Evolutionary conservation across 2,113 vertebrate genomes (phyloP), one percentile per base, ranked within the genome.

Genomic region (Chaetodon auriga): DNA sequence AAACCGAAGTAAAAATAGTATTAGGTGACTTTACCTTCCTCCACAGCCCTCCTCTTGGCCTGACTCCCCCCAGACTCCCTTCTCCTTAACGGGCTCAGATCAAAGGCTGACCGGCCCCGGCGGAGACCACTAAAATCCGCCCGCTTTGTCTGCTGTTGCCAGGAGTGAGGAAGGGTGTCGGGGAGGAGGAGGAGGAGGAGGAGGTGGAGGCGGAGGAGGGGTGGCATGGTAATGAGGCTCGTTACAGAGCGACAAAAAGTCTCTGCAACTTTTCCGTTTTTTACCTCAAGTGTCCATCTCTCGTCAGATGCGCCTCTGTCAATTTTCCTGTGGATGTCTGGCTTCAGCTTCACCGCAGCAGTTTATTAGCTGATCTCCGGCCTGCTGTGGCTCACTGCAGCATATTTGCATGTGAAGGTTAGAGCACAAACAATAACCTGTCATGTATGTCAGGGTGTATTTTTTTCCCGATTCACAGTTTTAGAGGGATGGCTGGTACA

Each of bases 111-210:
- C 73, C 88, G 84, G 93, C 89, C 94, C 91, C 91, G 25, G 30
- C 81, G 81, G 95, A 94, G 92, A 92, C 92, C 38, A 68, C 93
- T 93, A 95, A 94, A 96, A 95, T 82, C 92, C 93, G 64, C 25
- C 51, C 68, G 93, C 94, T 96, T 97, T 97, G 96, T 96, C 89
- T 90, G 89, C 88, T 90, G 96, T 96, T 98, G 95, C 95, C 96
- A 94, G 95, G 96, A 95, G 92, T 66, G 91, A 93, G 94, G 85
- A 92, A 93, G 95, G 93, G 88, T 93, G 88, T 92, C 90, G 87
- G 6, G 78, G 78, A 1, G 68, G 81, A 48, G 82, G 68, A 10
- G 68, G 68, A 12, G 49, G 72, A 4, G 43, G 43, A 89, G 87
- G 84, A 38, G 74, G 38, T 9, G 74, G 70, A 14, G 46, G 73